Evolutionary conservation across 2,888 invertebrate genomes (phyloP).

Genomic region (Drosophila tripunctata): DNA sequence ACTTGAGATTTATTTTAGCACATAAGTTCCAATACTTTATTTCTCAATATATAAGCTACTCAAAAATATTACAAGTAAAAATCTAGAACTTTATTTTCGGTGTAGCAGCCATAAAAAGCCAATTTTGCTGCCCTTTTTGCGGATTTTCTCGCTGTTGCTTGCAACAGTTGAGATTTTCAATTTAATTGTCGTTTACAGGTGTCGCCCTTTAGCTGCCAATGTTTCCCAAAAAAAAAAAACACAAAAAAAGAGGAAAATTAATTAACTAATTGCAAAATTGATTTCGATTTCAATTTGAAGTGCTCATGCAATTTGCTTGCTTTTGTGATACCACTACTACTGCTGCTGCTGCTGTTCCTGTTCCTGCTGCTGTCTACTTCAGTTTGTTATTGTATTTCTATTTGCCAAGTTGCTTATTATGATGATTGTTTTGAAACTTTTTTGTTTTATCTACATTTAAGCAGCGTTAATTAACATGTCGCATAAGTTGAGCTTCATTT

Average conservation of each 20-base stretch:
- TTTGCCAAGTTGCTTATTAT: constrained; percentile 14
- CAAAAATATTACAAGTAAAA: too few species aligned
- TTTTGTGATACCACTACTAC: background rate
- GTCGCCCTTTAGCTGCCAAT: constrained; percentile 24
- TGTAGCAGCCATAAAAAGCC: constrained; percentile 10
- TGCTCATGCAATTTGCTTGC: background rate
- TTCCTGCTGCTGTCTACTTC: background rate
- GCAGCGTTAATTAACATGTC: constrained; percentile 37
- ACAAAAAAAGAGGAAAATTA: too few species aligned
- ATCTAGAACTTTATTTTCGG: too few species aligned
- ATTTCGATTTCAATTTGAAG: background rate
- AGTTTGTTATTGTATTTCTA: background rate
- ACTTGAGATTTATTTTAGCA: too few species aligned
- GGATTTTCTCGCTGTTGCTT: background rate
- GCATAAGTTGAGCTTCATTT: constrained; percentile 20
- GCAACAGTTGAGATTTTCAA: constrained; percentile 19
- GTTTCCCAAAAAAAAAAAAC: background rate
- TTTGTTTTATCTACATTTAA: constrained; percentile 29
- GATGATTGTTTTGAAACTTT: constrained; percentile 1
- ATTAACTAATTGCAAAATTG: constrained; percentile 28
- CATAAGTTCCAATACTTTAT: too few species aligned
- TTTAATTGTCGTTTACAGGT: constrained; percentile 28
- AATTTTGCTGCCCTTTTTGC: constrained; percentile 9
- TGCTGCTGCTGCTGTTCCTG: too few species aligned
- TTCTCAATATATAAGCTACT: too few species aligned